Conservation (phyloP, 2,113 vertebrate genomes). For the Hemibagrus wyckioides region DNA sequence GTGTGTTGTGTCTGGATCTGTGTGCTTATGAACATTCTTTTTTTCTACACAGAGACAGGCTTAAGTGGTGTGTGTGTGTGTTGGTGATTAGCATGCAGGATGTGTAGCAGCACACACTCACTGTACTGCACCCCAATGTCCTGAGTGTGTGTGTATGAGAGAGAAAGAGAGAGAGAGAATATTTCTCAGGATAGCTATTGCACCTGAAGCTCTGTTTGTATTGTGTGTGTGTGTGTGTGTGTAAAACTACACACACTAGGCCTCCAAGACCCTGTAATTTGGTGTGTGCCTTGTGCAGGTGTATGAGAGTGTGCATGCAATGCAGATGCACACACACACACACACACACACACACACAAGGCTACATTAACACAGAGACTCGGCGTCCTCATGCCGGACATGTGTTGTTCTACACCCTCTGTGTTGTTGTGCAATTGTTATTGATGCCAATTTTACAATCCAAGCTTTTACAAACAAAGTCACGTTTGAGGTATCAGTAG, state of each 20-base stretch:
- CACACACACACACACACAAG: background rate
- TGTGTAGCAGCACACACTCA: slow-evolving; percentile 23
- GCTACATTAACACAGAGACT: background rate
- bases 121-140: slow-evolving; percentile 37
- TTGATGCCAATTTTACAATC: background rate
- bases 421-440: background rate
- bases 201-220: background rate
- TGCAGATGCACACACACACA: background rate
- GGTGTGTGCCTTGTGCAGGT: background rate
- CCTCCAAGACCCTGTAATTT: background rate
- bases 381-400: background rate
- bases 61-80: slow-evolving; percentile 7
- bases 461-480: background rate
- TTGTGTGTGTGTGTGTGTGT: background rate
- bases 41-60: background rate
- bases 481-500: background rate
- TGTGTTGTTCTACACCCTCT: background rate
- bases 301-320: background rate
- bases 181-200: background rate
- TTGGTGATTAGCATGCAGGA: slow-evolving; percentile 54
- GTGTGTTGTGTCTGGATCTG: background rate
- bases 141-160: slow-evolving; percentile 18
- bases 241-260: background rate
- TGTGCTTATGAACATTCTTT: background rate
- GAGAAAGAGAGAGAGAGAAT: too few relatives aligned